Percentiles rank a stretch among this genome's conserved stretches.
phyloP scores from a whole-genome alignment of 2,113 vertebrate species.

The Channa argus region DNA sequence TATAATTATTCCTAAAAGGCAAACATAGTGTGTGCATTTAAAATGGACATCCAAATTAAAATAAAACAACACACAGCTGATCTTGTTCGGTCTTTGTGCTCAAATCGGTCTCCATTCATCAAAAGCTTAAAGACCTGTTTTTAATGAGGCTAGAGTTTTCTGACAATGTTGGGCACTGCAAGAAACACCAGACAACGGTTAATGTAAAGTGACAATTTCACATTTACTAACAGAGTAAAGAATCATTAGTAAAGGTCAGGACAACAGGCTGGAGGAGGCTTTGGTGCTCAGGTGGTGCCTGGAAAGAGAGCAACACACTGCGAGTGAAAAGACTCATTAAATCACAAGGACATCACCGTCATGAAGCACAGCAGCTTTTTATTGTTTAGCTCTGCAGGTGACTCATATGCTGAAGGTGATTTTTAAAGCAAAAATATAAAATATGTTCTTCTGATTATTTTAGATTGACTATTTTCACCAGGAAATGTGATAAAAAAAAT shows the following conservation, averaged over 20 bases:
- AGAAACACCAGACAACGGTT: constrained; percentile 52
- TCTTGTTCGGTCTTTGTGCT: background rate
- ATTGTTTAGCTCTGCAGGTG: background rate
- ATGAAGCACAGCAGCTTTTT: constrained; percentile 26
- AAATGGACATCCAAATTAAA: too few species aligned
- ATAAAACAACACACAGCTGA: too few species aligned
- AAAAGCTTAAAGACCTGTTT: constrained; percentile 37
- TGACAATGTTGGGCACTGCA: constrained; percentile 43
- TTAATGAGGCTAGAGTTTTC: constrained; percentile 43
- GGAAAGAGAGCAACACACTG: constrained; percentile 62
- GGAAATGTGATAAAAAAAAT: too few species aligned
- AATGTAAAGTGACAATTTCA: constrained; percentile 77
- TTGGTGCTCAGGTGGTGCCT: constrained; percentile 61
- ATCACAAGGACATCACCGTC: constrained; percentile 49
- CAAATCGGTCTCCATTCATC: constrained; percentile 36
- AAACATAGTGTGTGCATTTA: too few species aligned
- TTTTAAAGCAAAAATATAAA: constrained; percentile 4
- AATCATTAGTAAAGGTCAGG: constrained; percentile 73
- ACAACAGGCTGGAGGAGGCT: constrained; percentile 49
- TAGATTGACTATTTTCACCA: background rate
- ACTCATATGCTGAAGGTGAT: background rate
- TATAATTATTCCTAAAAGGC: too few species aligned
- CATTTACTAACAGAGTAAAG: constrained; percentile 66
- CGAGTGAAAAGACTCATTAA: constrained; percentile 60
- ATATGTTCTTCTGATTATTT: constrained; percentile 20